Evolutionary conservation across 2,113 vertebrate species (phyloP), one percentile per base, ranked within the genome.

Genomic region (Limanda limanda): DNA sequence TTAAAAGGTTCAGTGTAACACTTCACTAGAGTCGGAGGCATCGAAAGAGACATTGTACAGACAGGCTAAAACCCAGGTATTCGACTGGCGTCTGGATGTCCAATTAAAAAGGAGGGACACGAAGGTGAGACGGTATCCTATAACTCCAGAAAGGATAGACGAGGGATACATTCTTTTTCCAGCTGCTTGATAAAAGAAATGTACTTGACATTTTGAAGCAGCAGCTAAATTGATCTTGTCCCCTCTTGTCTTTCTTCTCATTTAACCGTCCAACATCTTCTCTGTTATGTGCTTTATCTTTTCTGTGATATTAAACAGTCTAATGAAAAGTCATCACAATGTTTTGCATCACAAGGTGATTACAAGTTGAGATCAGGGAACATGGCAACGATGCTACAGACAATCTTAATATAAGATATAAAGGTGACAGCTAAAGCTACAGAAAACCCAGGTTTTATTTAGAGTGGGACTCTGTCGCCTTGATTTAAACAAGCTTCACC

Each of bases 41-140:
- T 93, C 99, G 95, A 99, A 98, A 96, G 97, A 99, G 93, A 97
- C 97, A 86, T 96, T 99, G 95, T 99, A 97, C 96, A 99, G 97
- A 95, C 97, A 99, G 97, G 97, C 98, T 96, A 98, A 99, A 95
- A 97, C 96, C 90, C 97, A 99, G 97, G 98, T 99, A 95, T 93
- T 94, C 93, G 75, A 57, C 68, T 65, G 65, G 82, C 68, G 68
- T 83, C 55, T 79, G 78, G 65, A 67, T 14, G 60, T 66, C 52
- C 13, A n/a, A 62, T 61, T 37, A 81, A 79, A 67, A 25, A 25
- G 73, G 15, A 23, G 31, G 25, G 56, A 47, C 18, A 37, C 8
- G 15, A 56, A 61, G 21, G 20, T 57, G 37, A 27, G 6, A 42
- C 9, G 55, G 37, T 71, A 59, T 42, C 37, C 37, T 40, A 1